phyloP scores from a whole-genome alignment of 1,140 invertebrate species.

The Drosophila yakuba region DNA sequence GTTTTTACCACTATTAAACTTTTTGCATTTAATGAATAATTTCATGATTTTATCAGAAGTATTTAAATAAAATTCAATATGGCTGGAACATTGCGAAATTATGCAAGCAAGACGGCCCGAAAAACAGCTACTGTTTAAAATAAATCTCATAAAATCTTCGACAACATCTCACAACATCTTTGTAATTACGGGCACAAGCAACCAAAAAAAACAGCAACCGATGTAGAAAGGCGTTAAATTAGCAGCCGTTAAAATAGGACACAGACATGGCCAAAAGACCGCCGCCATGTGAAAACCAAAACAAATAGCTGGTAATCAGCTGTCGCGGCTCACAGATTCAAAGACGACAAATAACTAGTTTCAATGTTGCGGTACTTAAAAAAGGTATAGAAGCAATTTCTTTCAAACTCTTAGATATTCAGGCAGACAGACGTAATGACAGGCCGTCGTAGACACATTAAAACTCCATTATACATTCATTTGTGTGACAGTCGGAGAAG shows the following conservation, averaged over 20 bases:
- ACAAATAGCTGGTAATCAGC: slow-evolving; percentile 77
- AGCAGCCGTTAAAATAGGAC: slow-evolving; percentile 68
- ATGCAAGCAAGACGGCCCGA: slow-evolving; percentile 15
- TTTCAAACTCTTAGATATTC: slow-evolving; percentile 11
- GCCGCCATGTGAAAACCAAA: slow-evolving; percentile 47
- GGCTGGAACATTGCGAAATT: slow-evolving; percentile 14
- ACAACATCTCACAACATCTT: too few relatives aligned
- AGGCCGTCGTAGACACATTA: slow-evolving; percentile 47
- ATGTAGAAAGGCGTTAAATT: slow-evolving; percentile 60
- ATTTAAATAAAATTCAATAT: not conserved
- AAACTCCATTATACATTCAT: slow-evolving; percentile 68
- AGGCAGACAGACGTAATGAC: slow-evolving; percentile 34
- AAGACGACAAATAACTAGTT: slow-evolving; percentile 70
- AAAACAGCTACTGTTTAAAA: slow-evolving; percentile 6
- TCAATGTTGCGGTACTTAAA: slow-evolving; percentile 63
- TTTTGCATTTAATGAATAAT: too few relatives aligned
- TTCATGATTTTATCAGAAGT: not conserved
- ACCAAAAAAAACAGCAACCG: slow-evolving; percentile 10
- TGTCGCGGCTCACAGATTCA: slow-evolving; percentile 33
- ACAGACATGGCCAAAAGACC: slow-evolving; percentile 17
- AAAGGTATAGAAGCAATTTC: slow-evolving; percentile 45
- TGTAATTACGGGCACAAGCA: slow-evolving; percentile 63
- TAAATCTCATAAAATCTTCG: slow-evolving; percentile 11
- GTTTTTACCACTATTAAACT: too few relatives aligned
- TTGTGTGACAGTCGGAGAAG: slow-evolving; percentile 34